A percentile compares a stretch with the other conserved stretches of the same genome.
These are phyloP conservation scores for Ceratina australensis DNA, from an alignment of 1,140 invertebrate genomes.

Conservation along the genomic window DNA sequence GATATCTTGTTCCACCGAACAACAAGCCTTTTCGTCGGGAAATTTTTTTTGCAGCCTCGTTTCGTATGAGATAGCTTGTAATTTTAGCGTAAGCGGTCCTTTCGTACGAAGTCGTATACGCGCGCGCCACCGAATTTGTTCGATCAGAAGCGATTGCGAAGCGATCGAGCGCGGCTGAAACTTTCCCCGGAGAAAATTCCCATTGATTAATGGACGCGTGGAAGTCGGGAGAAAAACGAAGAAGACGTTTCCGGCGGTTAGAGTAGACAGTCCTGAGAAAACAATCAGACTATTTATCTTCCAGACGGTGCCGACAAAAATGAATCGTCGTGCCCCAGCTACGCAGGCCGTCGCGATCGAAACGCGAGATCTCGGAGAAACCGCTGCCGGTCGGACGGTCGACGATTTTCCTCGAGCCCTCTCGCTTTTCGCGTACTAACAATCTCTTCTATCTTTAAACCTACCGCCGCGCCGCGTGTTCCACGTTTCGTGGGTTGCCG, in stretches of 20 bases:
- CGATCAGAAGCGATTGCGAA: neutral
- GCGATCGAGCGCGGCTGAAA: neutral
- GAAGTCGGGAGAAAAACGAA: neutral
- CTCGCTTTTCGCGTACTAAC: conserved; percentile 27
- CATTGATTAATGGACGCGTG: conserved; percentile 3
- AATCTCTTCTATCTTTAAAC: conserved; percentile 49
- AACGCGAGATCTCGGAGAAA: neutral
- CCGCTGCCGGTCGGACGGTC: neutral
- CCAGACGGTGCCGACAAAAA: neutral
- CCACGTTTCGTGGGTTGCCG: conserved; percentile 16
- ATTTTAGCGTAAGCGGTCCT: too few relatives aligned
- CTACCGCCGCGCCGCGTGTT: conserved; percentile 30
- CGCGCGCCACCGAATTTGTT: too few relatives aligned
- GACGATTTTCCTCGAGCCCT: conserved; percentile 8
- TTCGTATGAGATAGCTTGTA: neutral
- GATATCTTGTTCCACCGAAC: conserved; percentile 8
- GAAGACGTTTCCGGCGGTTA: neutral
- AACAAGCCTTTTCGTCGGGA: neutral
- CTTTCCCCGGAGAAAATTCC: neutral
- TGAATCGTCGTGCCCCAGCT: neutral
- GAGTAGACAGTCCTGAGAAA: neutral
- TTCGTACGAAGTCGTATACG: neutral
- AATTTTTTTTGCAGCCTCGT: neutral
- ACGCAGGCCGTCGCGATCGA: neutral
- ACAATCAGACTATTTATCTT: conserved; percentile 19